Conservation (phyloP, 2,797 vertebrate genomes). For the Megalops cyprinoides region DNA sequence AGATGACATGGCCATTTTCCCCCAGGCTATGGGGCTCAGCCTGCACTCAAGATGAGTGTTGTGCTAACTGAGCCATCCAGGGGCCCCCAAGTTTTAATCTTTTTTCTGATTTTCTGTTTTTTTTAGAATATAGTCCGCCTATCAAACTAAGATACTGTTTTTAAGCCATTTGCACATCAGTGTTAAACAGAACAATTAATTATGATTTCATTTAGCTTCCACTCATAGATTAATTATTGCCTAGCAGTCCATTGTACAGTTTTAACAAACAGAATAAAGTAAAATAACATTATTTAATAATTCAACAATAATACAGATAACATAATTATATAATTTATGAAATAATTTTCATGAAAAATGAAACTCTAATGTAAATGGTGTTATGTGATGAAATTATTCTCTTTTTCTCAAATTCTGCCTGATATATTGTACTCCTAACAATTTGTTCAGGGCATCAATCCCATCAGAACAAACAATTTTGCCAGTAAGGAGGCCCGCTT, state of each 20-base stretch:
- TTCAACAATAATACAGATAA: too few species aligned
- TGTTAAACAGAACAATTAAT: background rate
- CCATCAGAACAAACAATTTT: background rate
- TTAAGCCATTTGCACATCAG: background rate
- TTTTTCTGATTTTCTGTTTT: too few species aligned
- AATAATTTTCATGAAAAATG: background rate
- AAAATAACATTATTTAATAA: too few species aligned
- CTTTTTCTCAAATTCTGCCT: background rate
- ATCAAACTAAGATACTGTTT: background rate
- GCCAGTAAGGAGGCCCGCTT: background rate
- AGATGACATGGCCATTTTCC: too few species aligned
- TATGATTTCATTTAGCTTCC: background rate
- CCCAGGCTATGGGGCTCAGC: too few species aligned
- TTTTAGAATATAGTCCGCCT: background rate
- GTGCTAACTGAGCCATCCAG: too few species aligned
- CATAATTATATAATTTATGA: too few species aligned
- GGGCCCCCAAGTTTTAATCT: too few species aligned
- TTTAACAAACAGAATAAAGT: too few species aligned
- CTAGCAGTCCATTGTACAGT: too few species aligned
- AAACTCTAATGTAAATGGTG: slow-evolving; percentile 8
- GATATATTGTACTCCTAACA: background rate
- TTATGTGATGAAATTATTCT: background rate
- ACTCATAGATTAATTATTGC: background rate
- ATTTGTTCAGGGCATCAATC: background rate
- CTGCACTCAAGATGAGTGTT: too few species aligned